Base-by-base conservation (phyloP, 2,797 vertebrate genomes). In the Todus mexicanus region DNA sequence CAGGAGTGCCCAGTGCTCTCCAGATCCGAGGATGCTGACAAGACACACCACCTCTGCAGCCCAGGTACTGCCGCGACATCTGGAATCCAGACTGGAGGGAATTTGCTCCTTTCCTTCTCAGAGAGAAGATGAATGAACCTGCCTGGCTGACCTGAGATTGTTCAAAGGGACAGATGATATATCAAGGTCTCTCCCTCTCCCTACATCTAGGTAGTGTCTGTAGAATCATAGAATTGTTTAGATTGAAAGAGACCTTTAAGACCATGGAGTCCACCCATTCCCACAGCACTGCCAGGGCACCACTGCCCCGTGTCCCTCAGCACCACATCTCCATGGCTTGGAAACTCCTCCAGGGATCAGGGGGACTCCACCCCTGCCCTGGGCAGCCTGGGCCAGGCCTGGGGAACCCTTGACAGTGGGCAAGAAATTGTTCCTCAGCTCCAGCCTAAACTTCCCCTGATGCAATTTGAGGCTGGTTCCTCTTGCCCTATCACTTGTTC, bases 31-130 rank as follows among this genome's bases (percentile, higher is more conserved):
- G 38, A 15, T 48, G 56, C 22, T 15, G 77, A 29, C 16, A 5
- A 43, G 47, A 14, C 5, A 1, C 33, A 12, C 16, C 5, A 1
- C 9, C 60, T 29, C 70, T 21, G 54, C 63, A 37, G 5, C 68
- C 27, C 68, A 53, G 63, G 47, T 27, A 11, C 51, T 25, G 51
- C 40, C 72, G 21, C 4, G 0, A 71, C 94, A 95, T 95, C 90
- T 96, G 95, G 92, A 87, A 76, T 79, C 78, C 93, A 95, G 93
- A 89, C 48, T 29, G 3, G 54, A 60, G 68, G 23, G 60, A 43
- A 56, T 76, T 27, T 22, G 29, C 71, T 94, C 51, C 33, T 66
- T 38, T 47, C 56, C 88, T 70, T 23, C 78, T 56, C 72, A 3
- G 25, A 70, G 60, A 53, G 33, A 83, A 91, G 90, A 96, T 64